Evolutionary conservation across 1,140 invertebrate species (phyloP).

Genomic region (Onthophagus taurus): DNA sequence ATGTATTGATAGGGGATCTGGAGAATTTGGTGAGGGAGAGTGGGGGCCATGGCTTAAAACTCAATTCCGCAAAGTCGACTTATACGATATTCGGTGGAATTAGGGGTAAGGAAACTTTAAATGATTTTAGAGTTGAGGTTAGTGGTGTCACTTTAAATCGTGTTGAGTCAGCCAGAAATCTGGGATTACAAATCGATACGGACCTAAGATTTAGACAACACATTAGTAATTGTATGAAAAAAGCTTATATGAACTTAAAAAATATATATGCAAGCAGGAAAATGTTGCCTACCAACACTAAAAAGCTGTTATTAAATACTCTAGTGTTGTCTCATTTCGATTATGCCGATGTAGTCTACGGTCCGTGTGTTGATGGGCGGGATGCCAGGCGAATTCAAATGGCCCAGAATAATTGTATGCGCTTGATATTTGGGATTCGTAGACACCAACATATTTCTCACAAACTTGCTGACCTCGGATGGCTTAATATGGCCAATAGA

Average conservation of each 20-base stretch:
- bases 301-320: constrained; percentile 1
- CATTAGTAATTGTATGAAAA: background rate
- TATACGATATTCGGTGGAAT: too few species aligned
- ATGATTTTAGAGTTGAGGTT: too few species aligned
- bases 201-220: constrained; percentile 2
- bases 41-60: too few species aligned
- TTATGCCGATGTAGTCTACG: constrained; percentile 4
- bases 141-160: too few species aligned
- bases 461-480: constrained; percentile 3
- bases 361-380: background rate
- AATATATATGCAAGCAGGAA: background rate
- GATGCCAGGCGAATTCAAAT: background rate
- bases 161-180: background rate
- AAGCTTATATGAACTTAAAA: constrained; percentile 8
- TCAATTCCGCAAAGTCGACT: too few species aligned
- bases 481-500: constrained; percentile 7
- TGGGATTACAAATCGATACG: constrained; percentile 1
- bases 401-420: constrained; percentile 7
- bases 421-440: constrained; percentile 3
- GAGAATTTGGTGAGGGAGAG: too few species aligned
- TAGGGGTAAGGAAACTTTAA: too few species aligned
- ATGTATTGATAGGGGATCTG: too few species aligned
- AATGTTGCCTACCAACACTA: constrained; percentile 1
- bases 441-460: constrained; percentile 7
- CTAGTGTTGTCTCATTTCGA: constrained; percentile 7